Conservation (phyloP, 2,888 invertebrate species). For the Cryptosula pallasiana region DNA sequence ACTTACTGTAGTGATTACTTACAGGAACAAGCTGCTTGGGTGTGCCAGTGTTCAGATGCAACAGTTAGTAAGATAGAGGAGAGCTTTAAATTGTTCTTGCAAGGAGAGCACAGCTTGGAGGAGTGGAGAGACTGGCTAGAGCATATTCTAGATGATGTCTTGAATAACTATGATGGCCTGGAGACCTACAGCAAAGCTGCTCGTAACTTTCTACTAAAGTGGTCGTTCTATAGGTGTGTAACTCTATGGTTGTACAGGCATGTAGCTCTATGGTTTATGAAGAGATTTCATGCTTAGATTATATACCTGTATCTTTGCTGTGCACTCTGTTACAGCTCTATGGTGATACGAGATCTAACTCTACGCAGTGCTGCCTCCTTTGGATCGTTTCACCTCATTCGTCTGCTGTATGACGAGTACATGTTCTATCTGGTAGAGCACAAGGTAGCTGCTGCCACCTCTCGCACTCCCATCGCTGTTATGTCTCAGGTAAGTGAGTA, state of each 20-base stretch:
- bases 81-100: conserved; percentile 68
- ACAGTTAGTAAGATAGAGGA: conserved; percentile 79
- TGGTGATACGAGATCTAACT: conserved; percentile 95
- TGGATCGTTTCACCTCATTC: conserved; percentile 96
- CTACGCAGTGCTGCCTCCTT: conserved; percentile 93
- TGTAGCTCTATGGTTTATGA: no score
- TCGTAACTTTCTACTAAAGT: conserved; percentile 87
- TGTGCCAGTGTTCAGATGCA: conserved; percentile 86
- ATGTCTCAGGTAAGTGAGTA: conserved; percentile 62
- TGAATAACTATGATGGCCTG: conserved; percentile 75
- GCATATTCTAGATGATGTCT: conserved; percentile 79
- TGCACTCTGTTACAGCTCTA: conserved; percentile 65
- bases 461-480: conserved; percentile 87
- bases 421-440: conserved; percentile 98
- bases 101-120: conserved; percentile 81
- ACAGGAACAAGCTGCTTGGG: conserved; percentile 82
- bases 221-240: conserved; percentile 95
- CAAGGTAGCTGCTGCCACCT: conserved; percentile 82
- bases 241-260: no score
- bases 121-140: conserved; percentile 98
- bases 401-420: conserved; percentile 96
- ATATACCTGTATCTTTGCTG: neutral
- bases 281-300: no score
- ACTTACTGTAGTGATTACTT: no score
- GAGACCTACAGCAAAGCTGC: conserved; percentile 35